Evolutionary conservation across 2,113 vertebrate species (phyloP).

Genomic region (Rhabdomys dilectus): DNA sequence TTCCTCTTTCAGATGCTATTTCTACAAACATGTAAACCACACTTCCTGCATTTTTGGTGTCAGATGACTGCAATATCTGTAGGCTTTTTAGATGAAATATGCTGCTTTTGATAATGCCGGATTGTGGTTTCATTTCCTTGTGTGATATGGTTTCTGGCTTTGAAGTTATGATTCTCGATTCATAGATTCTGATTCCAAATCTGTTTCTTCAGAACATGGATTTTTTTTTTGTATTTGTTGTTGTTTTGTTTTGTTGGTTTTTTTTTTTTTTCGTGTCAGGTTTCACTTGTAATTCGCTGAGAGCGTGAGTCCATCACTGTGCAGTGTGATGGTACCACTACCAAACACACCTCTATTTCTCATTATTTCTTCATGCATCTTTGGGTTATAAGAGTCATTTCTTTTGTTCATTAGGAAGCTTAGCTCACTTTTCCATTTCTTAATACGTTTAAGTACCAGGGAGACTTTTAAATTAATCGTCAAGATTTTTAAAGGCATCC

Average conservation of each 20-base stretch:
- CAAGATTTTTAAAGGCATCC: background rate
- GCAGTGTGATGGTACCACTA: background rate
- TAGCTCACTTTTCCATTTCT: background rate
- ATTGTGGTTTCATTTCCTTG: background rate
- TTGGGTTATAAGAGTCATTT: background rate
- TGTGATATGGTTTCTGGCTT: background rate
- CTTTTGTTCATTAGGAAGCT: background rate
- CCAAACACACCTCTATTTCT: background rate
- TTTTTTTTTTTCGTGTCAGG: background rate
- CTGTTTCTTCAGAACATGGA: background rate
- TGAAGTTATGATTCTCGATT: conserved; percentile 9
- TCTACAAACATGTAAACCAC: background rate
- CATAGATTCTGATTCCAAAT: background rate
- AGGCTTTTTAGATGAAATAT: background rate
- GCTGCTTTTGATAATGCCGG: background rate
- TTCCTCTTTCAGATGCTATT: background rate
- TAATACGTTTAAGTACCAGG: conserved; percentile 20
- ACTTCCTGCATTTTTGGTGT: background rate
- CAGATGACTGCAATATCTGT: background rate
- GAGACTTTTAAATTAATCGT: conserved; percentile 25
- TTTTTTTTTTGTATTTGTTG: background rate
- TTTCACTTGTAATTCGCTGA: background rate
- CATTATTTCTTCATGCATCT: background rate
- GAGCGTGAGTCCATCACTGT: background rate
- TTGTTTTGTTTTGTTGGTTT: too few species aligned